Base-by-base conservation (phyloP, 92 coral and sea anemone species). In the Actinernus sp. region DNA sequence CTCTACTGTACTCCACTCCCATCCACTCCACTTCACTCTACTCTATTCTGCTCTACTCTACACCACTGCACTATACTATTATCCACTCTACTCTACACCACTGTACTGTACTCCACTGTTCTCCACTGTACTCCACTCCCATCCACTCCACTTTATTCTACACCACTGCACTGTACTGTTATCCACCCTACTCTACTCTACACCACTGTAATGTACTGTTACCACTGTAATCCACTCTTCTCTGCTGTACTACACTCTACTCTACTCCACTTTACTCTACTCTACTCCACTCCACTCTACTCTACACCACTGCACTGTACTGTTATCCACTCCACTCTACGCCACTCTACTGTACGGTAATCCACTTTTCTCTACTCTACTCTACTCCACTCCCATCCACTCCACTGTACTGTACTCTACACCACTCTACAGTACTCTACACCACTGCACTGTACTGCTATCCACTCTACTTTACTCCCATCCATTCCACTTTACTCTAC, bases 31-130 rank as follows among this genome's bases (percentile, higher is more conserved):
- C 14, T 20, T 40, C 47, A n/a, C 14, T 20, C 47, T 40, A 40
- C 47, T 40, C 47, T 20, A 40, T 20, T 40, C 47, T 20, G 18
- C 47, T 40, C 47, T 20, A 40, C 47, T 40, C 47, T 20, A 40
- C 47, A 13, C 47, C 47, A 39, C 46, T 39, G 16, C 46, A 39
- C 46, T 39, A n/a, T 20, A 39, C 46, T 39, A n/a, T 20, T 13
- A n/a, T 39, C 46, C 46, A 39, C 46, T 39, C 46, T 20, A 39
- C 46, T 39, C 46, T 20, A 40, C 47, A 14, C 47, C 47, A 40
- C 47, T 40, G 17, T 20, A 40, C 47, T 40, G 17, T 20, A 40
- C 47, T 40, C 47, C 5, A 40, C 47, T 40, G 17, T 7, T 14
- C 47, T 40, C 47, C 8, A 40, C 47, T 3, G 17, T 7, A 40